Base-by-base conservation (phyloP, 2,113 vertebrate genomes). In the Bujurquina vittata region DNA sequence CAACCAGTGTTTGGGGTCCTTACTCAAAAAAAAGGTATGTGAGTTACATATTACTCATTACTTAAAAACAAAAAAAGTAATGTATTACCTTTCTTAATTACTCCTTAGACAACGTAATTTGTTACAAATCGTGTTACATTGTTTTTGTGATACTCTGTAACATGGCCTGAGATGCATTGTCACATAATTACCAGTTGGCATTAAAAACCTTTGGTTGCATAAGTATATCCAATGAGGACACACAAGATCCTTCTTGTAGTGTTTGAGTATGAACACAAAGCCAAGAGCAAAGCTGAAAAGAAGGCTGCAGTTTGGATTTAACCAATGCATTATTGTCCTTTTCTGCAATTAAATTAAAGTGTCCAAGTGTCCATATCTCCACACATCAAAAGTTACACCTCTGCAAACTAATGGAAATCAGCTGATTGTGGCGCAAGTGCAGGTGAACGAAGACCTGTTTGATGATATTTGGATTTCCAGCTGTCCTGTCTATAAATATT, bases 121-220 rank as follows among this genome's bases (percentile, higher is more conserved):
- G 37, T 65, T 65, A n/a, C n/a, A 65, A 7, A 23, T 23, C 35
- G 2, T 46, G n/a, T 23, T 65, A 0, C 22, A 67, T 46, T 67
- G 11, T 12, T 43, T 12, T 43, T 43, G 40, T 43, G 40, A 3
- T 43, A 23, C 22, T 26, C 46, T 26, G 22, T 18, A 67, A 67
- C 63, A 46, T 67, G 1, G 43, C 63, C 63, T 67, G 63, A 46
- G 37, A 67, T 67, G 17, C 17, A 67, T 26, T 67, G 43, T 12
- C 23, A 22, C 26, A 67, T 0, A 67, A 43, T 1, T 0, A 49
- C 63, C 22, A 67, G 5, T 29, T 67, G 18, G 0, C 40, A 46
- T 18, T 49, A 67, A 49, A 67, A 67, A 67, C 0, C 2, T 49
- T 46, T 1, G 0, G 5, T 22, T 11, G 49, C 40, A 67, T 26